Conservation (phyloP, 1,140 invertebrate genomes). For the Drosophila serrata region DNA sequence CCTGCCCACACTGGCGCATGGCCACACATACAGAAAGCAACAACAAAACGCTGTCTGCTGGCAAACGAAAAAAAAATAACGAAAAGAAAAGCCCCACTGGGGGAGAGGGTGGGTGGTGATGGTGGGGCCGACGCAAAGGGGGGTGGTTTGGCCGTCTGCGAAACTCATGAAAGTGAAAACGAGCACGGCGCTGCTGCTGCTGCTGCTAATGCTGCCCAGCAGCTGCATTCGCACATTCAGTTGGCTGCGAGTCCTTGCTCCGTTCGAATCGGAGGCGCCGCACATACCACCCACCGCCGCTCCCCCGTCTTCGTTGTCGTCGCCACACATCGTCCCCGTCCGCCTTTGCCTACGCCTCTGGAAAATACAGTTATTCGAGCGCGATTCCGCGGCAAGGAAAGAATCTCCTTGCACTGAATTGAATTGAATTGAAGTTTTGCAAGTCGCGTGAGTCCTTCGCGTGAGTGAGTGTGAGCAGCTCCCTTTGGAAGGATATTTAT, state of each 20-base stretch:
- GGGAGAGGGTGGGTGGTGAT: neutral
- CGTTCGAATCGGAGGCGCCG: conserved; percentile 44
- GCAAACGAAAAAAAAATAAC: conserved; percentile 8
- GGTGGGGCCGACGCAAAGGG: neutral
- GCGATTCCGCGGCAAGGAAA: conserved; percentile 26
- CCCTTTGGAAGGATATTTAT: conserved; percentile 10
- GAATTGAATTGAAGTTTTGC: conserved; percentile 29
- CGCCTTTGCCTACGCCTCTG: conserved; percentile 11
- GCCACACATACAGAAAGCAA: conserved; percentile 50
- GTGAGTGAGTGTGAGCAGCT: conserved; percentile 8
- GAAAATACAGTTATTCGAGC: conserved; percentile 45
- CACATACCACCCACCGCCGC: conserved; percentile 11
- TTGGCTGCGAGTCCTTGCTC: conserved; percentile 79
- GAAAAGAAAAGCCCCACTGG: conserved; percentile 17
- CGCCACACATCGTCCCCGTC: conserved; percentile 9
- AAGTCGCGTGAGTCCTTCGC: conserved; percentile 34
- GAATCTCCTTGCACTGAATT: conserved; percentile 10
- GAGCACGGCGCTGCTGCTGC: conserved; percentile 44
- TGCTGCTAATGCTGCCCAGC: conserved; percentile 33
- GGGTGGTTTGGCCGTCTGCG: conserved; percentile 42
- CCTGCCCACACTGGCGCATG: conserved; percentile 13
- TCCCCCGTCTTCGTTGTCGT: neutral
- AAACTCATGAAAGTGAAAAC: conserved; percentile 81
- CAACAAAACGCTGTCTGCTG: conserved; percentile 32
- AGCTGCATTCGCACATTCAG: conserved; percentile 74